phyloP scores from a whole-genome alignment of 2,888 invertebrate genomes.

The Marronus borbonicus region DNA sequence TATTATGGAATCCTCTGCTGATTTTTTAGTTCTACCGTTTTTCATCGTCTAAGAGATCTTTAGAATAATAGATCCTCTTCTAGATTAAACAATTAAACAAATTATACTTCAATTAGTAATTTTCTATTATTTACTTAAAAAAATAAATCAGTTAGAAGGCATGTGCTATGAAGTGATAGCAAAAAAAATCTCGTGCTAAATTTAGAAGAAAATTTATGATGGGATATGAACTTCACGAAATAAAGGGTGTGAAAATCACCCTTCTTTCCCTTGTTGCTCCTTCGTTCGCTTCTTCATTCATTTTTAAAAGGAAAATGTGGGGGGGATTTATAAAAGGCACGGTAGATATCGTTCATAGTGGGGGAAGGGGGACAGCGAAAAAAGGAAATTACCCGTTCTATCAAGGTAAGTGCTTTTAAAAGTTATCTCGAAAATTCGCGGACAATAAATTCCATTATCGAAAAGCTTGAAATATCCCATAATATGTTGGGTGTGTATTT shows the following conservation, averaged over 20 bases:
- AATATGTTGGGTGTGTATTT: not conserved
- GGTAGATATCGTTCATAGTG: constrained; percentile 6
- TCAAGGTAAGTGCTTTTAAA: constrained; percentile 37
- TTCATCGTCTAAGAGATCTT: too few relatives aligned
- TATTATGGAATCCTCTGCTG: too few relatives aligned
- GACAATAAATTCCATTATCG: constrained; percentile 40
- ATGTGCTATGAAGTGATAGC: too few relatives aligned
- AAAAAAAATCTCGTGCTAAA: not conserved
- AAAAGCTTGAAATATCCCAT: constrained; percentile 7
- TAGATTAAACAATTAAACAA: too few relatives aligned
- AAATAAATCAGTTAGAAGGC: too few relatives aligned
- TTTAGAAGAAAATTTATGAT: constrained; percentile 15
- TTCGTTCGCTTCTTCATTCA: not conserved
- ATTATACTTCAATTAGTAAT: too few relatives aligned
- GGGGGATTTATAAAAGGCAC: constrained; percentile 16
- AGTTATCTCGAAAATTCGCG: constrained; percentile 35
- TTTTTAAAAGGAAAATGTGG: constrained; percentile 15
- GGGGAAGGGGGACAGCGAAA: not conserved
- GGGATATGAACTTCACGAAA: not conserved
- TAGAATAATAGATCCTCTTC: too few relatives aligned
- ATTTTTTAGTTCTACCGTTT: too few relatives aligned
- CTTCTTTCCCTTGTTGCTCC: too few relatives aligned
- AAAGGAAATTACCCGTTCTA: constrained; percentile 16
- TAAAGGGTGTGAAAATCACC: not conserved
- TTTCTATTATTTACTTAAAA: too few relatives aligned